These are phyloP conservation scores for Poecile atricapillus DNA, from an alignment of 2,113 vertebrate species.

Conservation along the genomic window DNA sequence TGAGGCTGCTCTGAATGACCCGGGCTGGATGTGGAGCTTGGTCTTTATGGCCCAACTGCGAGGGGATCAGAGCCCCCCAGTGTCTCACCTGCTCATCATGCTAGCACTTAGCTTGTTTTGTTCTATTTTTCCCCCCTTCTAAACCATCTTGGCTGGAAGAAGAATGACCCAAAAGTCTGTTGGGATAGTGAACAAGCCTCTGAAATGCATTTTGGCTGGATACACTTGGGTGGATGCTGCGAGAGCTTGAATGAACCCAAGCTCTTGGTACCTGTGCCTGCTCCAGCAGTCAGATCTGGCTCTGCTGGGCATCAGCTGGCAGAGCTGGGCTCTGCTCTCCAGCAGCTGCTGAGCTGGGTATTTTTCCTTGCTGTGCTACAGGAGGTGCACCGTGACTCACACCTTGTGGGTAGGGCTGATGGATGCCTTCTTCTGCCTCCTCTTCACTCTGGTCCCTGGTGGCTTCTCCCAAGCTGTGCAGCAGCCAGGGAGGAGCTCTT, in stretches of 20 bases:
- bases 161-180: neutral
- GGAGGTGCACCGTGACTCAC: neutral
- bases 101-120: neutral
- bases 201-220: neutral
- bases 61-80: too few species aligned
- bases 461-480: neutral
- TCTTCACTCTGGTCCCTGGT: neutral
- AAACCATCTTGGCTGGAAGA: neutral
- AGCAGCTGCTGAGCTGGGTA: neutral
- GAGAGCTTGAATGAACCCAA: neutral
- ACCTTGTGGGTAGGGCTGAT: neutral
- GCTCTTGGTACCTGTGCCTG: neutral
- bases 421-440: conserved; percentile 9
- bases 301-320: neutral
- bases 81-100: neutral
- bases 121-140: accelerated
- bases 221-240: neutral
- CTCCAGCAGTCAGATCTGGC: neutral
- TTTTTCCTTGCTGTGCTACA: neutral
- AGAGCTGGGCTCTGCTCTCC: neutral
- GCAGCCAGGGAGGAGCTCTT: accelerated
- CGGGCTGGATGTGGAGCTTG: neutral
- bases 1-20: neutral
- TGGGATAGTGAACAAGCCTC: neutral
- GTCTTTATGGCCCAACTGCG: neutral